These are phyloP conservation scores for Scaptomyza montana DNA, from an alignment of 1,140 invertebrate species.

Conservation along the genomic window DNA sequence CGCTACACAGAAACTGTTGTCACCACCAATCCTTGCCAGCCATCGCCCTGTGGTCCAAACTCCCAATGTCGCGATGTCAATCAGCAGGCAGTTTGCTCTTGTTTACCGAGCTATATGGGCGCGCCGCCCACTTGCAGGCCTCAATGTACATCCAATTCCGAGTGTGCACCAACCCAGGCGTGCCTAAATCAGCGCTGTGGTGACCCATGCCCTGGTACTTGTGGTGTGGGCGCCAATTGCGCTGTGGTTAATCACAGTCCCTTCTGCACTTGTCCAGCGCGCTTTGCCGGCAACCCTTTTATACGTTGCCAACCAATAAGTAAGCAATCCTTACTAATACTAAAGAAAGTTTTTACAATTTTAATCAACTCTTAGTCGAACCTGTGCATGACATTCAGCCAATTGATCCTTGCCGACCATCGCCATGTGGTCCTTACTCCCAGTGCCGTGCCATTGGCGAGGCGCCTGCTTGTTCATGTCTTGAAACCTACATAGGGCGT, in stretches of 20 bases:
- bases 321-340: slow-evolving; percentile 50
- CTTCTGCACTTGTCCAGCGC: slow-evolving; percentile 90
- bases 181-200: slow-evolving; percentile 89
- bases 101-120: slow-evolving; percentile 87
- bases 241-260: slow-evolving; percentile 93
- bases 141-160: slow-evolving; percentile 89
- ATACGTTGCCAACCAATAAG: slow-evolving; percentile 86
- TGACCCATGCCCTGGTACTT: slow-evolving; percentile 91
- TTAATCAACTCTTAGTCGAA: slow-evolving; percentile 72
- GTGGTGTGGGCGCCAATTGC: slow-evolving; percentile 90
- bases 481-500: slow-evolving; percentile 89
- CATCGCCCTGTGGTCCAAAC: slow-evolving; percentile 92
- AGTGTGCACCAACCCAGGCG: slow-evolving; percentile 87
- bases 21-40: slow-evolving; percentile 87
- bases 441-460: slow-evolving; percentile 87
- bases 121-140: slow-evolving; percentile 89
- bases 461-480: slow-evolving; percentile 89
- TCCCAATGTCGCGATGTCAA: slow-evolving; percentile 89
- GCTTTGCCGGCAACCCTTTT: slow-evolving; percentile 92
- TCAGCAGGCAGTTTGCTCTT: slow-evolving; percentile 88
- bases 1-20: slow-evolving; percentile 83
- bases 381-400: slow-evolving; percentile 79
- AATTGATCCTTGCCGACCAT: slow-evolving; percentile 88
- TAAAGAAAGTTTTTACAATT: slow-evolving; percentile 5
- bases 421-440: slow-evolving; percentile 90